phyloP scores from a whole-genome alignment of 2,797 vertebrate genomes.

The Macrochelys suwanniensis region DNA sequence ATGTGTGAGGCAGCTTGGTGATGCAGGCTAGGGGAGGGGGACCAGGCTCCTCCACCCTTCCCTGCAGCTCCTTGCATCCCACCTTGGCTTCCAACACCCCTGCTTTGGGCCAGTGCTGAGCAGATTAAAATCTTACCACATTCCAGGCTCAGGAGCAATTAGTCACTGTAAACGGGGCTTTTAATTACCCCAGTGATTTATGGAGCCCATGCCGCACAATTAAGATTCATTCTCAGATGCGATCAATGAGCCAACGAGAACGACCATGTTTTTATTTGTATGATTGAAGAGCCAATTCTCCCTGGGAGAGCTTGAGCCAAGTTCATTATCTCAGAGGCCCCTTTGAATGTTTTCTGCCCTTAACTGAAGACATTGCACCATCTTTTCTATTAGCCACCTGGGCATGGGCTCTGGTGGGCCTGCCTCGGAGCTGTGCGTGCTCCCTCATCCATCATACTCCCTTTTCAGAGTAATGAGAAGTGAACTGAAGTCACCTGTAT shows the following conservation, averaged over 20 bases:
- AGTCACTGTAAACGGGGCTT: conserved; percentile 55
- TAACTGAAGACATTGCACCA: background rate
- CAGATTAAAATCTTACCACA: conserved; percentile 41
- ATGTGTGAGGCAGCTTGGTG: background rate
- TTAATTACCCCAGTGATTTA: conserved; percentile 74
- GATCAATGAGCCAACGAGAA: conserved; percentile 34
- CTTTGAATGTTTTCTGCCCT: background rate
- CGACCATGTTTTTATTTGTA: background rate
- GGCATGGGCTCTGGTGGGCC: background rate
- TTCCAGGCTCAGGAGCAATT: conserved; percentile 37
- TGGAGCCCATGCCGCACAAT: conserved; percentile 31
- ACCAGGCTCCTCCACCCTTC: fast-evolving
- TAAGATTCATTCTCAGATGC: conserved; percentile 48
- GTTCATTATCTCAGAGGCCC: fast-evolving
- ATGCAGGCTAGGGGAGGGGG: background rate
- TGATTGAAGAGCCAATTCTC: background rate
- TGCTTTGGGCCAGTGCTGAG: background rate
- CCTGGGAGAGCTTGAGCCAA: background rate
- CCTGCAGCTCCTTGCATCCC: background rate
- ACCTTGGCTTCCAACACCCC: background rate
- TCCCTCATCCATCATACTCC: background rate
- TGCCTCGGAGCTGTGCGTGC: background rate
- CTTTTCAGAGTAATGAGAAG: background rate
- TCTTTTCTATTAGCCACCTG: background rate
- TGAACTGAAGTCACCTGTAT: fast-evolving